Evolutionary conservation across 2,888 invertebrate species (phyloP), one percentile per base, ranked within the genome.

Genomic region (Agonopterix arenella): DNA sequence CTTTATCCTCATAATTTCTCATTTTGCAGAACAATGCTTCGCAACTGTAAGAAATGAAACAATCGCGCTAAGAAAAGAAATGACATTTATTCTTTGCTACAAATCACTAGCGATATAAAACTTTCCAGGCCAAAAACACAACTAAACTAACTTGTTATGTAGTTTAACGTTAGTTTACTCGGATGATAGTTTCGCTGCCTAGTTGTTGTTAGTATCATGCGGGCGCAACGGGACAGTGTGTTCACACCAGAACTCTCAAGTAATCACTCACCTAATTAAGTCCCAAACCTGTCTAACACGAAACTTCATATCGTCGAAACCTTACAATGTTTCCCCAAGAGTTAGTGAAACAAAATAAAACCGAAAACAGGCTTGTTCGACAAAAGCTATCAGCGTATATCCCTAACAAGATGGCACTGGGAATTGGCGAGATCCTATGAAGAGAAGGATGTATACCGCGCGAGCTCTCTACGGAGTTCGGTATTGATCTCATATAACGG

Each of bases 401-500:
- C 11, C 41, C 42, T 50, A 45, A 48, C 51, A 51, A 49, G 41
- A 37, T 40, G 49, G 47, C 46, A 44, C 43, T 42, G 50, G 36
- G 42, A 50, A 50, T 48, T 50, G 46, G 13, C 42, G 48, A 41
- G 49, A 42, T 44, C 28, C 41, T 49, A 44, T 46, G 47, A 47
- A 16, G 38, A 42, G 46, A 11, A 11, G 45, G 48, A 40, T 52
- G 47, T 46, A 50, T 46, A 49, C 48, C 44, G 55, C 13, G 40
- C 46, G 42, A 46, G 18, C 18, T 36, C 36, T 44, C 43, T 40
- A 16, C 46, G 45, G 42, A 44, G 43, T 13, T 45, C 18, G 16
- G 48, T 54, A 56, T 52, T 51, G 56, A 56, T 56, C 53, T 48
- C 46, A 38, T 42, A 46, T 49, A 52, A 49, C 48, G 44, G 49